A percentile compares a stretch with the other conserved stretches of the same genome.
phyloP scores from a whole-genome alignment of 37 sponge, comb jelly and placozoan species.

The Ephydatia muelleri region DNA sequence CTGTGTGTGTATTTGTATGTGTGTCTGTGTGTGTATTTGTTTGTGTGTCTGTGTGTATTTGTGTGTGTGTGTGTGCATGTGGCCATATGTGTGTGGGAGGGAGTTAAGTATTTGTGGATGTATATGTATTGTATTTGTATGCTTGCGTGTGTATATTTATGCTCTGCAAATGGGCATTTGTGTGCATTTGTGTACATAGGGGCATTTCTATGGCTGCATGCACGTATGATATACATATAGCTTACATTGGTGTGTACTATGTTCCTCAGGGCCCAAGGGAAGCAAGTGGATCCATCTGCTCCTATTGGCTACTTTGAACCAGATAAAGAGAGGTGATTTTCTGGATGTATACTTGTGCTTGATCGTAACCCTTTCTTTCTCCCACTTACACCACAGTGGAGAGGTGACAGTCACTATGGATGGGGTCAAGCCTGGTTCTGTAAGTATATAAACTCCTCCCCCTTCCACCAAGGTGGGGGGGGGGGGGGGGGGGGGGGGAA shows the following conservation, averaged over 20 bases:
- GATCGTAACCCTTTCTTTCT: neutral
- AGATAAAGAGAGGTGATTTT: constrained; percentile 44
- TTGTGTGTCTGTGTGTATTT: neutral
- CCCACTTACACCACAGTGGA: neutral
- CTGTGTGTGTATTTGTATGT: neutral
- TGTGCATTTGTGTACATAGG: neutral
- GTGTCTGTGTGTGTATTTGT: neutral
- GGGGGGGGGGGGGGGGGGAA: too few relatives aligned
- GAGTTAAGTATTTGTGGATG: neutral
- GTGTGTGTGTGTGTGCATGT: neutral
- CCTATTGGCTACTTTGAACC: constrained; percentile 49
- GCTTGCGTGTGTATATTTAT: neutral
- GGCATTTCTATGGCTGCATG: neutral
- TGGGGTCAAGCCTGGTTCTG: constrained; percentile 4
- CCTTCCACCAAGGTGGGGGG: too few relatives aligned
- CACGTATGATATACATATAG: neutral
- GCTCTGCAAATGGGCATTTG: neutral
- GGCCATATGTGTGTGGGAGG: neutral
- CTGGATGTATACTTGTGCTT: neutral
- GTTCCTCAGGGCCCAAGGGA: neutral
- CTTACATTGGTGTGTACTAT: neutral
- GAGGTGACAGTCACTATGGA: neutral
- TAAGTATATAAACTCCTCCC: neutral
- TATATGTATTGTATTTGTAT: neutral
- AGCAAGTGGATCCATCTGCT: neutral